phyloP scores from a whole-genome alignment of 2,888 invertebrate species.

The Lasioglossum marginatum region DNA sequence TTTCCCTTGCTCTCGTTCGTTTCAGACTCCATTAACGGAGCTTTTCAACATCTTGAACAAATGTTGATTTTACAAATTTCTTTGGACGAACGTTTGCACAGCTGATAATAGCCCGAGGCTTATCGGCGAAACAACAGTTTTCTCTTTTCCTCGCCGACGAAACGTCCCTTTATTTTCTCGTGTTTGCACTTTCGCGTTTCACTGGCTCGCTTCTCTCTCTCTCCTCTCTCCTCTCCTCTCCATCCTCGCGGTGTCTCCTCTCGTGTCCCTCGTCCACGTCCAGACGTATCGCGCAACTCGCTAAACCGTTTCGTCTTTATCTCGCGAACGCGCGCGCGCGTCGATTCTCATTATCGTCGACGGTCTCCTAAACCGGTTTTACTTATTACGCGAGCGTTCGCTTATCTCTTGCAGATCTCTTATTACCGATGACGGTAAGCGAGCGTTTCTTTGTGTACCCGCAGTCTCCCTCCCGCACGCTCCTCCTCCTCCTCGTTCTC shows the following conservation, averaged over 20 bases:
- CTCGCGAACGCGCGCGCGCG: background rate
- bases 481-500: background rate
- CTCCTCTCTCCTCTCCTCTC: background rate
- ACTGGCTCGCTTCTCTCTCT: background rate
- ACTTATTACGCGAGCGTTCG: conserved; percentile 60
- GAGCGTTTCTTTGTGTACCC: conserved; percentile 43
- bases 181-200: conserved; percentile 57
- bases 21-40: conserved; percentile 74
- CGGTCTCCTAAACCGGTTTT: conserved; percentile 58
- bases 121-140: conserved; percentile 60
- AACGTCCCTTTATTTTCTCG: conserved; percentile 23
- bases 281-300: conserved; percentile 37
- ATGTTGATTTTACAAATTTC: conserved; percentile 79
- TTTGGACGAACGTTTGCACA: conserved; percentile 73
- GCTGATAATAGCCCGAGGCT: conserved; percentile 74
- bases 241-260: background rate
- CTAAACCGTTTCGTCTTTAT: conserved; percentile 39
- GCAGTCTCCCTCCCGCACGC: background rate
- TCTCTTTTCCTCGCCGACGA: conserved; percentile 42
- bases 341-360: conserved; percentile 53
- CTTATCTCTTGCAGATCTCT: conserved; percentile 58
- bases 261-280: background rate
- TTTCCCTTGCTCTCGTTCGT: conserved; percentile 41
- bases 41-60: conserved; percentile 71
- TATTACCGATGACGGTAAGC: conserved; percentile 54